These are phyloP conservation scores for Danio choprae DNA, from an alignment of 2,797 vertebrate species.

Conservation along the genomic window DNA sequence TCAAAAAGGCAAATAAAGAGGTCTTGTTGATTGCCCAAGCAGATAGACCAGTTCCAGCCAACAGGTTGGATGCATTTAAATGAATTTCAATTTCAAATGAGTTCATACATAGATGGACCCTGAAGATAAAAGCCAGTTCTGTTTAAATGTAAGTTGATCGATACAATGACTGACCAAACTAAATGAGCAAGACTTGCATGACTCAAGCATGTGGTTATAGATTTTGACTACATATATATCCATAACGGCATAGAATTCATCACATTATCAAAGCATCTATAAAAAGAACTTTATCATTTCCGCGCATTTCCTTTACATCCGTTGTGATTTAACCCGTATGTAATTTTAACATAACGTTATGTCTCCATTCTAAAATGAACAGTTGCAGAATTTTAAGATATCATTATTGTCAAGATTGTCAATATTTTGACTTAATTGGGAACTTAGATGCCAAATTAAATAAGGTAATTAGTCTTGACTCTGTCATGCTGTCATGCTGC, in stretches of 20 bases:
- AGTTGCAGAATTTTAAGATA: constrained; percentile 3
- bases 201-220: not conserved
- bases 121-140: constrained; percentile 20
- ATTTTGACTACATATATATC: not conserved
- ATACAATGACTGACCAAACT: not conserved
- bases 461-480: not conserved
- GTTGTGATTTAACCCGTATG: not conserved
- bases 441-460: not conserved
- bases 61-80: constrained; percentile 48
- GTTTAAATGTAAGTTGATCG: not conserved
- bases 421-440: not conserved
- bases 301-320: not conserved
- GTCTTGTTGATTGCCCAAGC: constrained; percentile 27
- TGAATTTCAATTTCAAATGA: constrained; percentile 48
- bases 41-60: constrained; percentile 13
- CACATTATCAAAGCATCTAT: not conserved
- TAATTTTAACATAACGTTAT: not conserved
- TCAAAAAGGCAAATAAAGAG: constrained; percentile 46
- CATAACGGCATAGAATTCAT: not conserved
- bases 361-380: constrained; percentile 20
- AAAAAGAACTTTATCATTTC: not conserved
- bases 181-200: not conserved
- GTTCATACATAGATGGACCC: constrained; percentile 39
- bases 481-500: not conserved
- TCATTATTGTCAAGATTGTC: too few relatives aligned